Evolutionary conservation across 2,113 vertebrate species (phyloP).

Genomic region (Casuarius casuarius): DNA sequence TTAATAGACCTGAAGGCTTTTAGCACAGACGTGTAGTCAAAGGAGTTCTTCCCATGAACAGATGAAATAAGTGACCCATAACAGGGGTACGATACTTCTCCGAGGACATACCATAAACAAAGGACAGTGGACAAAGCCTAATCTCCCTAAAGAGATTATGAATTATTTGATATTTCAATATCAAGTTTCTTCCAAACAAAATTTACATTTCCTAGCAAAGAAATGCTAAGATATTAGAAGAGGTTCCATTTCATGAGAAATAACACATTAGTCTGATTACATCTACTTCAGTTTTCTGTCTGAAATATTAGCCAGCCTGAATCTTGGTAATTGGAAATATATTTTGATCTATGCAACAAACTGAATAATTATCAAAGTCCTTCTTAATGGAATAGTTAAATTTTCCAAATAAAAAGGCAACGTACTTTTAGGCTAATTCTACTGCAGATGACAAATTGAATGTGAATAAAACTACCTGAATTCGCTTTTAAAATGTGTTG

Average conservation of each 20-base stretch:
- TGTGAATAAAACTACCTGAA: background rate
- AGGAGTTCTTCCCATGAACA: background rate
- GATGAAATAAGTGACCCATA: background rate
- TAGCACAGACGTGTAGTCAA: background rate
- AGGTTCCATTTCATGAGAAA: background rate
- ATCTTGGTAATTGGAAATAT: background rate
- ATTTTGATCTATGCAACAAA: background rate
- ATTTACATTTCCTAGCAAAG: background rate
- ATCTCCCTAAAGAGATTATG: background rate
- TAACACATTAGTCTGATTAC: background rate
- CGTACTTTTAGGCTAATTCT: background rate
- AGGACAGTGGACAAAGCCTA: background rate
- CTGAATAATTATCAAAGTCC: background rate
- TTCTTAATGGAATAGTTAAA: background rate
- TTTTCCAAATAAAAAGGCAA: background rate
- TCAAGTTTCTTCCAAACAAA: background rate
- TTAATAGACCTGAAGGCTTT: background rate
- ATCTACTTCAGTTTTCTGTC: background rate
- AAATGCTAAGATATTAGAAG: background rate
- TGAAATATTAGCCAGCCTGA: background rate
- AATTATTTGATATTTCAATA: background rate
- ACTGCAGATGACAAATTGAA: background rate
- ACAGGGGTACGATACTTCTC: background rate
- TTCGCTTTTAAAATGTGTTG: slow-evolving; percentile 13
- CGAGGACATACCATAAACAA: background rate